Conservation (phyloP, 64 coral and sea anemone species). For the Cladopsammia gracilis region DNA sequence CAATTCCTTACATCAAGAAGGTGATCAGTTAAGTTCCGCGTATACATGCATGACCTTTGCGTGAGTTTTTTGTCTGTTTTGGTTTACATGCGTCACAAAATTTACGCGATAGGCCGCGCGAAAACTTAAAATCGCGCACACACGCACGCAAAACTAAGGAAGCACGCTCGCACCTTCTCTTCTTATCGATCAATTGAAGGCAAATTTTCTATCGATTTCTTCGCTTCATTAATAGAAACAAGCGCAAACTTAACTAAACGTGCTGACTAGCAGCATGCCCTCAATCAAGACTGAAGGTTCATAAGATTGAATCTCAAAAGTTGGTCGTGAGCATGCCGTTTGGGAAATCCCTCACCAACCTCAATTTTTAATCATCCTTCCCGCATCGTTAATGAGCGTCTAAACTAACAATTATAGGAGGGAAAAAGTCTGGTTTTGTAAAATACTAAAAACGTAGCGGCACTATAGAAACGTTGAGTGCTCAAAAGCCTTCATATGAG, state of each 20-base stretch:
- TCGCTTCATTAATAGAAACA: background rate
- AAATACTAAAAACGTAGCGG: too few relatives aligned
- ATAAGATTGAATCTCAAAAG: background rate
- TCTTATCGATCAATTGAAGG: background rate
- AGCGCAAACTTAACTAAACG: conserved; percentile 23
- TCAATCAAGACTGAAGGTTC: background rate
- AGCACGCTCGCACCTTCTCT: background rate
- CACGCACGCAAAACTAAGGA: background rate
- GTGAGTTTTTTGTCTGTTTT: background rate
- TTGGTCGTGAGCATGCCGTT: background rate
- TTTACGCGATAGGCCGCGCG: background rate
- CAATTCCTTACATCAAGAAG: background rate
- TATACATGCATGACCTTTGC: background rate
- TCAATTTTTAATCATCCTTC: background rate
- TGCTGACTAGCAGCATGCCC: background rate
- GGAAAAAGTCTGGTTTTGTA: too few relatives aligned
- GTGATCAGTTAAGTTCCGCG: background rate
- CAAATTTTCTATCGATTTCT: background rate
- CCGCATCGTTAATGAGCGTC: background rate
- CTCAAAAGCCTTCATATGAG: too few relatives aligned
- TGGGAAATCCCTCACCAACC: background rate
- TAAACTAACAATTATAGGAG: too few relatives aligned
- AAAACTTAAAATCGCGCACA: conserved; percentile 3
- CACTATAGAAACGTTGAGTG: too few relatives aligned
- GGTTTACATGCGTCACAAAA: background rate